Percentiles rank a stretch among this genome's conserved stretches.
Conservation (phyloP, 2,888 invertebrate genomes). For the Agrotis puta region DNA sequence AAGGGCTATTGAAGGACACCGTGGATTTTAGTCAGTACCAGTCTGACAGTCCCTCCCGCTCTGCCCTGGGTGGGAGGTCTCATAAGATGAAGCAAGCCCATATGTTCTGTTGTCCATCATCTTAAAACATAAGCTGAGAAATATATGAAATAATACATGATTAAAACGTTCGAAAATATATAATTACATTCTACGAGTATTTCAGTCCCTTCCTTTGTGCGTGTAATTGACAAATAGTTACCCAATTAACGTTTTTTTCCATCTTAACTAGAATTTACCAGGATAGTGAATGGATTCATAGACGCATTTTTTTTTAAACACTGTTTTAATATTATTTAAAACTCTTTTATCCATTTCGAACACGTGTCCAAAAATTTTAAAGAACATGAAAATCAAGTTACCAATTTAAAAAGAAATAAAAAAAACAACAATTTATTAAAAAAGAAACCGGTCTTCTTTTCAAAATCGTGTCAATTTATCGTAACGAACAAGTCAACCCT, state of each 20-base stretch:
- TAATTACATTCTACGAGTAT: neutral
- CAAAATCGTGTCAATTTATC: conserved; percentile 54
- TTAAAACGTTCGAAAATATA: neutral
- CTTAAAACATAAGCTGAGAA: neutral
- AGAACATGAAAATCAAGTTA: conserved; percentile 55
- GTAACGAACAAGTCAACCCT: conserved; percentile 57
- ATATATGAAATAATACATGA: neutral
- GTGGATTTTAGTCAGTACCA: too few species aligned
- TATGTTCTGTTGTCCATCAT: too few species aligned
- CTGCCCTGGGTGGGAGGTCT: too few species aligned
- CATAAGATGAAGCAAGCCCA: too few species aligned
- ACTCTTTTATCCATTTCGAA: neutral
- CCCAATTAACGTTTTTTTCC: neutral
- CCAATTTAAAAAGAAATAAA: conserved; percentile 32
- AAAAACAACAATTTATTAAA: conserved; percentile 19
- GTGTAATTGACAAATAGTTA: conserved; percentile 4
- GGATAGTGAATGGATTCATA: too few species aligned
- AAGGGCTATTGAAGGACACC: too few species aligned
- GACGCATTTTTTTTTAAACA: neutral
- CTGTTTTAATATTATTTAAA: neutral
- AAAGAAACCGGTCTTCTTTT: conserved; percentile 58
- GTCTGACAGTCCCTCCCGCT: too few species aligned
- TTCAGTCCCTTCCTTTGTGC: neutral
- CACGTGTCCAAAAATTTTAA: conserved; percentile 41
- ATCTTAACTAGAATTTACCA: neutral